phyloP scores from a whole-genome alignment of 1,140 invertebrate genomes.

The Lamellibrachia luymesi region DNA sequence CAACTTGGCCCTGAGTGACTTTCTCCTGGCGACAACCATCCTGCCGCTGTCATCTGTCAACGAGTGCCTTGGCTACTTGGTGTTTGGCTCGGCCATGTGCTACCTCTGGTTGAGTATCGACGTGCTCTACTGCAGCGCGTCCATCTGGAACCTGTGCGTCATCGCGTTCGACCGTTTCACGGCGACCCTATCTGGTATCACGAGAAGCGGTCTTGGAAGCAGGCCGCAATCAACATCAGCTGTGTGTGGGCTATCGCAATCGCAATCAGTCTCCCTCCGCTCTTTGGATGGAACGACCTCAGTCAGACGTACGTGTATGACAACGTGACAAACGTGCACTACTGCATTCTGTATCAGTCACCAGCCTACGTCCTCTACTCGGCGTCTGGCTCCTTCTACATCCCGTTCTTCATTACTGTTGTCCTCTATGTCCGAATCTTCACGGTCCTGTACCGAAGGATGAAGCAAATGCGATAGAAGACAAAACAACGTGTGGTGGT shows the following conservation, averaged over 20 bases:
- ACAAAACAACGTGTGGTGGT: not conserved
- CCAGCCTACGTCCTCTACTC: conserved; percentile 94
- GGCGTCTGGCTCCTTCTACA: conserved; percentile 91
- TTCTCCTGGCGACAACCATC: conserved; percentile 53
- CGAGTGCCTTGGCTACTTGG: conserved; percentile 55
- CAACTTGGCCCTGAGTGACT: conserved; percentile 56
- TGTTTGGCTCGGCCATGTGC: conserved; percentile 43
- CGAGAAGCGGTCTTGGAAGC: conserved; percentile 43
- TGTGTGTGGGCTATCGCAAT: conserved; percentile 56
- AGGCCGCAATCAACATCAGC: conserved; percentile 51
- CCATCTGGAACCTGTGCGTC: conserved; percentile 57
- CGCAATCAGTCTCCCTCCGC: conserved; percentile 52
- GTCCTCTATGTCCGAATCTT: conserved; percentile 97
- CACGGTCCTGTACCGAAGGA: conserved; percentile 60
- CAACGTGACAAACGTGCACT: conserved; percentile 37
- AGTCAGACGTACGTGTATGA: conserved; percentile 44
- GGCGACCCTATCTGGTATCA: conserved; percentile 58
- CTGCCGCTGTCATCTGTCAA: conserved; percentile 52
- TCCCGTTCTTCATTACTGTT: conserved; percentile 93
- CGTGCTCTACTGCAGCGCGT: conserved; percentile 57
- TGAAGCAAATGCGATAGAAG: conserved; percentile 8
- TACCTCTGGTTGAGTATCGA: conserved; percentile 40
- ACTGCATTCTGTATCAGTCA: conserved; percentile 53
- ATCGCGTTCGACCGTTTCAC: conserved; percentile 57
- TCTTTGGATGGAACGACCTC: conserved; percentile 54